Conservation (phyloP, 1,140 invertebrate genomes). For the Drosophila mayri region DNA sequence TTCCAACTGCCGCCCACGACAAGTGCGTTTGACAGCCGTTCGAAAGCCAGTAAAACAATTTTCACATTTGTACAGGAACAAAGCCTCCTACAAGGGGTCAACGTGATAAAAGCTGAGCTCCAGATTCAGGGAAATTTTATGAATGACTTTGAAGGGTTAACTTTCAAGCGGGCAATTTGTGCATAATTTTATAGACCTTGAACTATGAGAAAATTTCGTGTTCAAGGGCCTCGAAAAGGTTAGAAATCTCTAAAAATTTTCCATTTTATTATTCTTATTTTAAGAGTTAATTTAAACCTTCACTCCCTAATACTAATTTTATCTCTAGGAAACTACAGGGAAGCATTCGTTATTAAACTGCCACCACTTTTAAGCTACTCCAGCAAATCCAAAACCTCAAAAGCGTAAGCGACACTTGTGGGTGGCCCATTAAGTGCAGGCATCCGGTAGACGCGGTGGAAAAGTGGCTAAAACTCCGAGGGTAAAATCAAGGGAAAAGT, state of each 20-base stretch:
- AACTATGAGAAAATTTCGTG: background rate
- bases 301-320: background rate
- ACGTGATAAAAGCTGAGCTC: background rate
- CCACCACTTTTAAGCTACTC: background rate
- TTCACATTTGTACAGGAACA: constrained; percentile 50
- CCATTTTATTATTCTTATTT: background rate
- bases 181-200: background rate
- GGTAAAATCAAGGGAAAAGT: background rate
- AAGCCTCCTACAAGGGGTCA: constrained; percentile 13
- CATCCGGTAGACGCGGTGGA: background rate
- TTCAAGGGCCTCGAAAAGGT: background rate
- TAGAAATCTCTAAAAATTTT: too few species aligned
- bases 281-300: background rate
- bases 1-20: constrained; percentile 28
- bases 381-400: constrained; percentile 40
- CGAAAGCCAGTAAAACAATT: constrained; percentile 72
- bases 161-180: constrained; percentile 6
- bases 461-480: background rate
- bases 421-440: constrained; percentile 56
- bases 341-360: constrained; percentile 15
- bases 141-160: background rate
- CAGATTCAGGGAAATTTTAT: background rate
- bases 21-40: constrained; percentile 74
- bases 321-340: background rate
- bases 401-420: constrained; percentile 69